Evolutionary conservation across 2,888 invertebrate species (phyloP).

Genomic region (Epinotia demarniana): DNA sequence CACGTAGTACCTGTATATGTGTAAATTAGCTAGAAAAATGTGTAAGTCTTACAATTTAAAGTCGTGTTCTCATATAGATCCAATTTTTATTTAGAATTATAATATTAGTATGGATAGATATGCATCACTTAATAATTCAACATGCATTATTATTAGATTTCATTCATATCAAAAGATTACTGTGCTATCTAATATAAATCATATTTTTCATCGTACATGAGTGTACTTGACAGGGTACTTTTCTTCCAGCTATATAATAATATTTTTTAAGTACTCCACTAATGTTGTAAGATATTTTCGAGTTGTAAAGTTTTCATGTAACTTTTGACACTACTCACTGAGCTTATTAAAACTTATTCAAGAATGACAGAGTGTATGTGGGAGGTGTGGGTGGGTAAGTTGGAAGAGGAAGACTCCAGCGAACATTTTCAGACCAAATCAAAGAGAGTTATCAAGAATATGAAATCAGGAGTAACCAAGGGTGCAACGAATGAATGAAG

Average conservation of each 20-base stretch:
- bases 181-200: neutral
- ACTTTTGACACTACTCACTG: neutral
- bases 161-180: neutral
- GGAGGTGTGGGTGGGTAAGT: neutral
- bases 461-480: too few species aligned
- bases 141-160: neutral
- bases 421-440: too few species aligned
- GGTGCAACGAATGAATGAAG: too few species aligned
- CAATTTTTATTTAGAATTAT: neutral
- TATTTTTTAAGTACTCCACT: neutral
- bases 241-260: neutral
- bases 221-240: neutral
- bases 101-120: too few species aligned
- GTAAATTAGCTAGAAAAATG: constrained; percentile 2
- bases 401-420: too few species aligned
- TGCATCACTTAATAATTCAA: too few species aligned
- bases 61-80: neutral
- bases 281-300: neutral
- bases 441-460: too few species aligned
- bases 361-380: neutral
- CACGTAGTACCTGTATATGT: constrained; percentile 33
- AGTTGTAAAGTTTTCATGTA: neutral
- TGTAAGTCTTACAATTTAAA: neutral
- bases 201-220: neutral
- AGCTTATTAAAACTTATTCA: neutral